Conservation (phyloP, 2,113 vertebrate species). For the Pomatorhinus ruficollis region DNA sequence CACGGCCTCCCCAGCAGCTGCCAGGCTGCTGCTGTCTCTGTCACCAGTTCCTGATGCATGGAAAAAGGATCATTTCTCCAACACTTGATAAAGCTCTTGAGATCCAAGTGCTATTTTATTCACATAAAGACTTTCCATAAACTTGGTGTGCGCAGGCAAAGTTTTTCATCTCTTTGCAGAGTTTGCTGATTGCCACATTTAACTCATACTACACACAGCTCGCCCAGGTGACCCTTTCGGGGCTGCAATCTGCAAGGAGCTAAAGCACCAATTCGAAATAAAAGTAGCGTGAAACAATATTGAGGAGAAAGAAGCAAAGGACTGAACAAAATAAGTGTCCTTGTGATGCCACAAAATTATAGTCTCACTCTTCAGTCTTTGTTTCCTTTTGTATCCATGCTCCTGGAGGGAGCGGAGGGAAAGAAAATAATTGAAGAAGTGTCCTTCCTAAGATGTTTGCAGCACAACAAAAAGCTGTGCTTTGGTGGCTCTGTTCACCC, state of each 20-base stretch:
- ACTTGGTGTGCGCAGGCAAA: not conserved
- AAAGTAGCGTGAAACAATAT: not conserved
- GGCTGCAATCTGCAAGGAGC: not conserved
- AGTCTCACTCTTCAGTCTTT: not conserved
- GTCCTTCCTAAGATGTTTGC: not conserved
- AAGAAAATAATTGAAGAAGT: not conserved
- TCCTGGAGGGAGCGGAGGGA: not conserved
- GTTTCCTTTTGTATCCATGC: not conserved
- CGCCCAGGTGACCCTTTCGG: not conserved
- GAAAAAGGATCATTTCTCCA: not conserved
- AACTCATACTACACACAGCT: not conserved
- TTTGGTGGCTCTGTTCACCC: not conserved
- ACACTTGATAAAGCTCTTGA: not conserved
- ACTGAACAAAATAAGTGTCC: not conserved
- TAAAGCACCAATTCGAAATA: not conserved
- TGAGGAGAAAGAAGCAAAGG: not conserved
- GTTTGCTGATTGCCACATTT: not conserved
- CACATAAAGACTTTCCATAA: not conserved
- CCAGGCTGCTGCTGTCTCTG: not conserved
- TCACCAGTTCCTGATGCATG: not conserved
- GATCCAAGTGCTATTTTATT: not conserved
- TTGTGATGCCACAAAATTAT: not conserved
- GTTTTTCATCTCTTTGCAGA: not conserved
- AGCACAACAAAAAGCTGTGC: not conserved
- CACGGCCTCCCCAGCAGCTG: not conserved